phyloP scores from a whole-genome alignment of 2,797 vertebrate species.

The Rhynchotus rufescens region DNA sequence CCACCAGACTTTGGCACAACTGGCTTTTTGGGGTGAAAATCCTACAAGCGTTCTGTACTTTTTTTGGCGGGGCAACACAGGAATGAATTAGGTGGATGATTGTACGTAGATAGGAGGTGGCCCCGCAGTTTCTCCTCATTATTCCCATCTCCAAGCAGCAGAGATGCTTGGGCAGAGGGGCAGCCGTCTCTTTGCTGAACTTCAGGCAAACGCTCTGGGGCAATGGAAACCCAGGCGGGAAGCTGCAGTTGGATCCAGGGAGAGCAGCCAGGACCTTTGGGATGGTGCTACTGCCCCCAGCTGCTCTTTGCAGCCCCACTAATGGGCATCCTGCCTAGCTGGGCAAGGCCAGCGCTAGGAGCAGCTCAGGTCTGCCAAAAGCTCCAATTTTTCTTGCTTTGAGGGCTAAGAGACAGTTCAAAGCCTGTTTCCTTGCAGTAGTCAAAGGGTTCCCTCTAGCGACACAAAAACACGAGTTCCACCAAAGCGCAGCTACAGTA shows the following conservation, averaged over 20 bases:
- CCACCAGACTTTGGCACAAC: not conserved
- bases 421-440: not conserved
- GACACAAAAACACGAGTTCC: not conserved
- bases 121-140: not conserved
- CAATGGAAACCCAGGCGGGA: fast-evolving
- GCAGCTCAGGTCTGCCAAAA: too few relatives aligned
- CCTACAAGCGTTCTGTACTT: not conserved
- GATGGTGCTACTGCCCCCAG: too few relatives aligned
- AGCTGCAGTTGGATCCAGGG: not conserved
- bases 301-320: too few relatives aligned
- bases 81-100: not conserved
- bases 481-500: fast-evolving
- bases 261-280: fast-evolving
- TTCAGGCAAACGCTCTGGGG: fast-evolving
- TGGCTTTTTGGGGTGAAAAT: not conserved
- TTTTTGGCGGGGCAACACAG: not conserved
- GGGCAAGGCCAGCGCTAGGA: too few relatives aligned
- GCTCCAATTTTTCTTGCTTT: too few relatives aligned
- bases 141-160: not conserved
- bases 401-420: too few relatives aligned
- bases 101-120: not conserved
- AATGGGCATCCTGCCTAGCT: too few relatives aligned
- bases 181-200: not conserved
- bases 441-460: slow-evolving; percentile 39
- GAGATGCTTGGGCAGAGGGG: fast-evolving